Evolutionary conservation across 2,797 vertebrate species (phyloP).

Genomic region (Macropodus opercularis): DNA sequence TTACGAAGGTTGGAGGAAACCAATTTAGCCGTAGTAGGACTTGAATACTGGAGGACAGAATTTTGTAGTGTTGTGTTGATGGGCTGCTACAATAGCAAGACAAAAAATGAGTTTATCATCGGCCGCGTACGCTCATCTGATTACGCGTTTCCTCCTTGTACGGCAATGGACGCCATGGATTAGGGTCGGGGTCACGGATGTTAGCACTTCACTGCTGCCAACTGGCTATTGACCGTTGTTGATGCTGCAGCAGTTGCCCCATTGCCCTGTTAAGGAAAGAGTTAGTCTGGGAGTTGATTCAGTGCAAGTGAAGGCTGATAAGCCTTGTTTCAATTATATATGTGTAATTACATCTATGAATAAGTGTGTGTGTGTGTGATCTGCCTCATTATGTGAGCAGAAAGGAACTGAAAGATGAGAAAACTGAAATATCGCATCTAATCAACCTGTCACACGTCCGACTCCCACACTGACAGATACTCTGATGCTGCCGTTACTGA

Average conservation of each 20-base stretch:
- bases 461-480: slow-evolving; percentile 47
- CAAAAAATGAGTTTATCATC: slow-evolving; percentile 46
- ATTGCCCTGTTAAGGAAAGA: slow-evolving; percentile 41
- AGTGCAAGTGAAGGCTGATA: slow-evolving; percentile 43
- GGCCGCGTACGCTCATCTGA: slow-evolving; percentile 44
- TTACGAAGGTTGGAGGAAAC: slow-evolving; percentile 49
- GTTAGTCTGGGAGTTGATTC: slow-evolving; percentile 39
- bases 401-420: slow-evolving; percentile 36
- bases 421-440: slow-evolving; percentile 51
- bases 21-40: slow-evolving; percentile 47
- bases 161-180: slow-evolving; percentile 32
- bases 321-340: slow-evolving; percentile 72
- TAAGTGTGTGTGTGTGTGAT: slow-evolving; percentile 38
- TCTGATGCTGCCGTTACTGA: slow-evolving; percentile 61
- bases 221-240: slow-evolving; percentile 48
- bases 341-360: slow-evolving; percentile 74
- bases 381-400: slow-evolving; percentile 17
- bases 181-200: too few relatives aligned
- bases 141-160: slow-evolving; percentile 50
- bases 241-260: slow-evolving; percentile 19
- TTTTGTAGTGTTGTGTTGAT: slow-evolving; percentile 29
- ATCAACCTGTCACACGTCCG: slow-evolving; percentile 41
- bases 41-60: slow-evolving; percentile 48
- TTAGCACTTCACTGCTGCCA: slow-evolving; percentile 38
- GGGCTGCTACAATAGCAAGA: slow-evolving; percentile 34